These are phyloP conservation scores for Dendrolimus pini DNA, from an alignment of 2,888 invertebrate species.

Conservation along the genomic window DNA sequence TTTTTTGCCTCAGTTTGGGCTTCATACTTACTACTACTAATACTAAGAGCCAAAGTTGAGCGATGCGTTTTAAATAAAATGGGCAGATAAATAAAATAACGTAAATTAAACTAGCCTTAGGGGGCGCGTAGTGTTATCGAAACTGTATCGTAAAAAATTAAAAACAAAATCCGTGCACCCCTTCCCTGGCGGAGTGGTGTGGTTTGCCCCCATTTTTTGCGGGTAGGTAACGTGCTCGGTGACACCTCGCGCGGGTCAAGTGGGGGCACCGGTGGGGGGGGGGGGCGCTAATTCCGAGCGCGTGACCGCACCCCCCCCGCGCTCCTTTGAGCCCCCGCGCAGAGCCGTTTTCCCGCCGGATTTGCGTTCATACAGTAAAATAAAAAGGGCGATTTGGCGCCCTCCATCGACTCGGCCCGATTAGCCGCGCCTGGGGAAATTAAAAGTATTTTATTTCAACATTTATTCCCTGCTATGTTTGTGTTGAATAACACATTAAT, in stretches of 20 bases:
- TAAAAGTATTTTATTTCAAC: constrained; percentile 73
- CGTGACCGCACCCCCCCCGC: constrained; percentile 54
- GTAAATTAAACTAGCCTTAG: too few relatives aligned
- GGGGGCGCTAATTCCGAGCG: constrained; percentile 59
- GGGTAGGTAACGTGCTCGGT: constrained; percentile 65
- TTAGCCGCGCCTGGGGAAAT: constrained; percentile 75
- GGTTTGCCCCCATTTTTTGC: constrained; percentile 54
- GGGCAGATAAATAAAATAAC: too few relatives aligned
- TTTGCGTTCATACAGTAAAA: constrained; percentile 71
- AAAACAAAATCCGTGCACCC: constrained; percentile 56
- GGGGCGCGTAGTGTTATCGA: constrained; percentile 30
- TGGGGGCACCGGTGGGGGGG: constrained; percentile 32
- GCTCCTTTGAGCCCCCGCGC: constrained; percentile 27
- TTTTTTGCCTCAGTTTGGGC: too few relatives aligned
- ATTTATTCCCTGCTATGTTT: constrained; percentile 70
- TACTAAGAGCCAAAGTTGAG: too few relatives aligned
- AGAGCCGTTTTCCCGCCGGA: constrained; percentile 66
- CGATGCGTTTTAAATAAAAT: too few relatives aligned
- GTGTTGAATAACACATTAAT: constrained; percentile 44
- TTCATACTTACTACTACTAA: too few relatives aligned
- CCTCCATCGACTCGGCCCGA: constrained; percentile 69
- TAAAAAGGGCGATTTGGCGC: constrained; percentile 74
- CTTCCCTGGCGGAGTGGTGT: constrained; percentile 21
- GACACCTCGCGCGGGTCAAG: constrained; percentile 65
- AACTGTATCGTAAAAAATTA: constrained; percentile 52